A percentile compares a stretch with the other conserved stretches of the same genome.
phyloP scores from a whole-genome alignment of 2,113 vertebrate species.

The Gila orcuttii region DNA sequence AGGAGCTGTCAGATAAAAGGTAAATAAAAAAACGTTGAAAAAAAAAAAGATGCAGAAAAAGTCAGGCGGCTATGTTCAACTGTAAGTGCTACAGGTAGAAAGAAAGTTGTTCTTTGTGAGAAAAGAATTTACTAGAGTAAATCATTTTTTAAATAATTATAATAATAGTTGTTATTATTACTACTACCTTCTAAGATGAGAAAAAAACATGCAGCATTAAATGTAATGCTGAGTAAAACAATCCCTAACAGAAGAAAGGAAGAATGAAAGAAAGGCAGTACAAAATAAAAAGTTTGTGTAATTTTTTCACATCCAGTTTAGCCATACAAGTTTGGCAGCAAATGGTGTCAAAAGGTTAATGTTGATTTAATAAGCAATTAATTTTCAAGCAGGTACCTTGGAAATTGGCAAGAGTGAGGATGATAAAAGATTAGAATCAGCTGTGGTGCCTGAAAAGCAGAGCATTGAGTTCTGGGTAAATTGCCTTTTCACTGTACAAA shows the following conservation, averaged over 20 bases:
- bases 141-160: too few species aligned
- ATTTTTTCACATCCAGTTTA: conserved; percentile 36
- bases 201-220: neutral
- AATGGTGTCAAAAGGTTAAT: conserved; percentile 70
- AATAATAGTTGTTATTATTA: too few species aligned
- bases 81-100: too few species aligned
- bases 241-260: neutral
- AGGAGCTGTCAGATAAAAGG: neutral
- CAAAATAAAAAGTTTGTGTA: neutral
- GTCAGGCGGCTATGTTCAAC: too few species aligned
- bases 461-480: conserved; percentile 50
- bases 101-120: too few species aligned
- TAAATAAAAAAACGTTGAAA: neutral
- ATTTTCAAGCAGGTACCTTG: conserved; percentile 61
- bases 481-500: conserved; percentile 51
- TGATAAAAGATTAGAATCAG: conserved; percentile 66
- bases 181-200: neutral
- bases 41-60: neutral
- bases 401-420: conserved; percentile 58
- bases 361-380: conserved; percentile 73
- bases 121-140: too few species aligned
- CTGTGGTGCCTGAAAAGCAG: conserved; percentile 57
- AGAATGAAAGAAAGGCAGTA: neutral
- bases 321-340: conserved; percentile 58
- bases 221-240: neutral